Evolutionary conservation across 1,140 invertebrate species (phyloP).

Genomic region (Drosophila miranda): DNA sequence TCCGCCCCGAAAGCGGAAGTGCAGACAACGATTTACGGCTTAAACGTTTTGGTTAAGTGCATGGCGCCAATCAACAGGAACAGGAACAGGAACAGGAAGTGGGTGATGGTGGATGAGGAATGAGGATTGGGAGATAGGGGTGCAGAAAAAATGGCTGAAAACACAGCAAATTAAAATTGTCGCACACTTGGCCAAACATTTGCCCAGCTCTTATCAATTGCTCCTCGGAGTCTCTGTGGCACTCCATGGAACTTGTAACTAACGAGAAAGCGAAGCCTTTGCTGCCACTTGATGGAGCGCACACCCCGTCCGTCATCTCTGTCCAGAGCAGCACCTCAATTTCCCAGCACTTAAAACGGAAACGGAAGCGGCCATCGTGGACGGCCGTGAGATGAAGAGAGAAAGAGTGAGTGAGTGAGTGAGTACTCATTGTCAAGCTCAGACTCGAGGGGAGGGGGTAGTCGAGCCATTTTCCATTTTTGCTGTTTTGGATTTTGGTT

Average conservation of each 20-base stretch:
- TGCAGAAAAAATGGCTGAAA: constrained; percentile 23
- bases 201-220: constrained; percentile 68
- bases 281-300: constrained; percentile 61
- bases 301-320: constrained; percentile 22
- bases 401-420: background rate
- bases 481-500: constrained; percentile 36
- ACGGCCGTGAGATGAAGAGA: background rate
- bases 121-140: too few relatives aligned
- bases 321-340: constrained; percentile 40
- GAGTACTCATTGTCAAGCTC: constrained; percentile 76
- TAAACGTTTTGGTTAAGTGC: constrained; percentile 40
- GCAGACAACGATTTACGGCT: constrained; percentile 44
- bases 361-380: constrained; percentile 58
- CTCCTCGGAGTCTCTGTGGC: constrained; percentile 39
- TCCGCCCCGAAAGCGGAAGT: constrained; percentile 40
- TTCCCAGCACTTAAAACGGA: constrained; percentile 61
- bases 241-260: constrained; percentile 48
- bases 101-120: too few relatives aligned
- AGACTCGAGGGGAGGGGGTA: constrained; percentile 28
- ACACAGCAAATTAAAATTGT: constrained; percentile 68
- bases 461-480: constrained; percentile 27
- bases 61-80: constrained; percentile 36
- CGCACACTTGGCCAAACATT: constrained; percentile 72
- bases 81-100: constrained; percentile 21
- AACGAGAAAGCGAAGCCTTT: constrained; percentile 48